Conservation (phyloP, 2,797 vertebrate species). For the Lates japonicus region DNA sequence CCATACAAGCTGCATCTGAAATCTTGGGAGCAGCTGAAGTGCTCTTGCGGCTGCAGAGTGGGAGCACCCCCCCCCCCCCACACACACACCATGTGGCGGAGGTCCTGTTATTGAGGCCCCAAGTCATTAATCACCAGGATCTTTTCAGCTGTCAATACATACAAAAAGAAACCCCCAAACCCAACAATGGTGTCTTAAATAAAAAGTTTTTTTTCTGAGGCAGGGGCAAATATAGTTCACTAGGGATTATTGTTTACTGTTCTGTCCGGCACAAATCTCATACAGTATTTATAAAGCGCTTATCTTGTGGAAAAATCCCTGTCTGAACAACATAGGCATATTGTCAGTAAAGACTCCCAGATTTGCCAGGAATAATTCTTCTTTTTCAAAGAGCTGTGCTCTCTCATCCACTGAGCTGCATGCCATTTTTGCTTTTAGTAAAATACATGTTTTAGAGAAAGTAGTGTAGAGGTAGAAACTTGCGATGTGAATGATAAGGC, state of each 20-base stretch:
- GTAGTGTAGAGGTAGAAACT: conserved; percentile 3
- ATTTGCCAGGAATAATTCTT: conserved; percentile 55
- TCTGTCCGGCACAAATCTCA: conserved; percentile 73
- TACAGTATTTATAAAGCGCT: conserved; percentile 85
- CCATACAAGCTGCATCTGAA: conserved; percentile 75
- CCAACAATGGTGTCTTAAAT: conserved; percentile 86
- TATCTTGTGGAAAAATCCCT: conserved; percentile 72
- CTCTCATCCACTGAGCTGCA: conserved; percentile 42
- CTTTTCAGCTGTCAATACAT: conserved; percentile 91
- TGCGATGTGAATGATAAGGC: conserved; percentile 2
- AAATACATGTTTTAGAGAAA: conserved; percentile 13
- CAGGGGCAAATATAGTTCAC: conserved; percentile 82
- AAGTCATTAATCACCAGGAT: conserved; percentile 93
- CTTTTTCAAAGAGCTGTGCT: conserved; percentile 38
- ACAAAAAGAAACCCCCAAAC: conserved; percentile 88
- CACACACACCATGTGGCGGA: conserved; percentile 65
- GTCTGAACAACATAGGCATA: conserved; percentile 64
- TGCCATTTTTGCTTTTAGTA: conserved; percentile 15
- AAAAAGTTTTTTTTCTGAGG: conserved; percentile 57
- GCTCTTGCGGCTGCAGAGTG: conserved; percentile 75
- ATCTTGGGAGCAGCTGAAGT: conserved; percentile 81
- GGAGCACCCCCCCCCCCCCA: conserved; percentile 64
- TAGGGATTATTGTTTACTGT: conserved; percentile 77
- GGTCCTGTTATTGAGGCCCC: conserved; percentile 86
- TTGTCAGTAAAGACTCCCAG: conserved; percentile 67